Evolutionary conservation across 2,888 invertebrate genomes (phyloP).

Genomic region (Heteromyza rotundicornis): DNA sequence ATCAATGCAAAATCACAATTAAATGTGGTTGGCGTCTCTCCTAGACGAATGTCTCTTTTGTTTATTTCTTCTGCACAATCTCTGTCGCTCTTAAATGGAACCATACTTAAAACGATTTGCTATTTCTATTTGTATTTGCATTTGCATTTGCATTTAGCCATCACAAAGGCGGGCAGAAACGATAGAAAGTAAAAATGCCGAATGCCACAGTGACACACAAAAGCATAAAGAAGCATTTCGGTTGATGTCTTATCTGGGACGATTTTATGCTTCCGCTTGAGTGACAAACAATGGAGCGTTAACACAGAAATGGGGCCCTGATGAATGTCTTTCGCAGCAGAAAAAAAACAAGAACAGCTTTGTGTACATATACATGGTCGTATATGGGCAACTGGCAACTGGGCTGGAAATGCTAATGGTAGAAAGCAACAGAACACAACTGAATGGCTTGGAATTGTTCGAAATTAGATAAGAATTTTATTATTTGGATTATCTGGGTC

Average conservation of each 20-base stretch:
- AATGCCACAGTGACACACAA: not conserved
- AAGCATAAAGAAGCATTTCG: slow-evolving; percentile 38
- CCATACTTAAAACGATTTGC: too few relatives aligned
- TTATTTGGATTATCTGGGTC: slow-evolving; percentile 29
- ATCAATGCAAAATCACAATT: too few relatives aligned
- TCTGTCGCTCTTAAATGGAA: too few relatives aligned
- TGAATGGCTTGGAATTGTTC: not conserved
- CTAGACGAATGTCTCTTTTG: too few relatives aligned
- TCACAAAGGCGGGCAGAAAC: not conserved
- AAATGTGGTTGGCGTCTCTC: too few relatives aligned
- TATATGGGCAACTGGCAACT: too few relatives aligned
- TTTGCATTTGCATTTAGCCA: not conserved
- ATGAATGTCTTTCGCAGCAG: slow-evolving; percentile 12
- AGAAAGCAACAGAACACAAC: not conserved
- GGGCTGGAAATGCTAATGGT: not conserved
- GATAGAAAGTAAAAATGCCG: not conserved
- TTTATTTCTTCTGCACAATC: too few relatives aligned
- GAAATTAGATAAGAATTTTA: not conserved
- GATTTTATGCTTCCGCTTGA: slow-evolving; percentile 54
- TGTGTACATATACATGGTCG: too few relatives aligned
- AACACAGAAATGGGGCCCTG: slow-evolving; percentile 23
- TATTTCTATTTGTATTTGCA: too few relatives aligned
- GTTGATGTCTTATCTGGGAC: slow-evolving; percentile 48
- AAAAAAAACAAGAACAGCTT: too few relatives aligned
- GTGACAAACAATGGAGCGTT: slow-evolving; percentile 55